A percentile compares a stretch with the other conserved stretches of the same genome.
Evolutionary conservation across 2,888 invertebrate species (phyloP).

Genomic region (Pterostichus madidus): DNA sequence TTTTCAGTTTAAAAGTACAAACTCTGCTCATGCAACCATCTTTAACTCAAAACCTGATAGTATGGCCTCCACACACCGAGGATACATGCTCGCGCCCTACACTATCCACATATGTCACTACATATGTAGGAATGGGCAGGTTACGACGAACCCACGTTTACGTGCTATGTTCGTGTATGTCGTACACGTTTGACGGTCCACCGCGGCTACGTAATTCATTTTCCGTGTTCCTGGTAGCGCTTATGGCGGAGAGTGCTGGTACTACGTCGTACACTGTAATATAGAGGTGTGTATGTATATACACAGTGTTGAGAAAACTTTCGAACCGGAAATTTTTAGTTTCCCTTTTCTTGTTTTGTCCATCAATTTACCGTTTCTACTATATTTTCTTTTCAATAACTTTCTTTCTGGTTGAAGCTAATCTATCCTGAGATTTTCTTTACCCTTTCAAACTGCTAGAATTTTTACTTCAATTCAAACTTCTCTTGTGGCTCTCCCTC

Average conservation of each 20-base stretch:
- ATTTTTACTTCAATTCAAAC: too few relatives aligned
- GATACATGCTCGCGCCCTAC: too few relatives aligned
- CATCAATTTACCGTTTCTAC: conserved; percentile 19
- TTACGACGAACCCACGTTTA: conserved; percentile 28
- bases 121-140: conserved; percentile 26
- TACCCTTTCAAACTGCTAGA: neutral
- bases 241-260: conserved; percentile 31
- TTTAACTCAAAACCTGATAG: neutral
- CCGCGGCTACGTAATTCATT: conserved; percentile 61
- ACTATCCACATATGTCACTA: conserved; percentile 7
- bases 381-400: conserved; percentile 72
- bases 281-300: conserved; percentile 39
- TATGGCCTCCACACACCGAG: too few relatives aligned
- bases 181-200: conserved; percentile 60
- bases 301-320: conserved; percentile 68
- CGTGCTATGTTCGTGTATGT: conserved; percentile 47
- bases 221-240: conserved; percentile 51
- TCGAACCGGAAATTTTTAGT: conserved; percentile 73
- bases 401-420: conserved; percentile 71
- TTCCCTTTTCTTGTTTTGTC: conserved; percentile 71
- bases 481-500: too few relatives aligned
- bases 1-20: too few relatives aligned
- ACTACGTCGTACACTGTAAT: conserved; percentile 42
- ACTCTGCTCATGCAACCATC: neutral
- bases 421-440: conserved; percentile 3